Evolutionary conservation across 2,113 vertebrate species (phyloP).

Genomic region (Eolophus roseicapilla): DNA sequence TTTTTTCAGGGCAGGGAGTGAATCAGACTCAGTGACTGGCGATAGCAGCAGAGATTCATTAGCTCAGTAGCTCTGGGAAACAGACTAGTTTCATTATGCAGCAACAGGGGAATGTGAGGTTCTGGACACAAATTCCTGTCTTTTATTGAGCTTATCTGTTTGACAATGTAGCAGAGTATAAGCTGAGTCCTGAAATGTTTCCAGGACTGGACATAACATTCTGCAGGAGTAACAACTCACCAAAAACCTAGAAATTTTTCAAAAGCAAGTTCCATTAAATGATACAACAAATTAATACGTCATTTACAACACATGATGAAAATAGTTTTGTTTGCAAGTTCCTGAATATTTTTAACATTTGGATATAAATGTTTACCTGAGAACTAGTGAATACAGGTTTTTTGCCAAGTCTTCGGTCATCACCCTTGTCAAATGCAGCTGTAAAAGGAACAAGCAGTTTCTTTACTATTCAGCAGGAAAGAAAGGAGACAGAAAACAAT

Average conservation of each 20-base stretch:
- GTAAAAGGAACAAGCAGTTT: constrained; percentile 55
- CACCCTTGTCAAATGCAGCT: constrained; percentile 94
- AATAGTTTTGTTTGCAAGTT: background rate
- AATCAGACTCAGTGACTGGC: background rate
- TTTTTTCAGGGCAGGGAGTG: background rate
- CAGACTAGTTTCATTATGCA: constrained; percentile 28
- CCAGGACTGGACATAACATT: background rate
- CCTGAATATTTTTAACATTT: background rate
- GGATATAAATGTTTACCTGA: constrained; percentile 80
- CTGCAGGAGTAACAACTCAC: background rate
- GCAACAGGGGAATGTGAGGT: constrained; percentile 1
- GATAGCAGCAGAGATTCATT: constrained; percentile 1
- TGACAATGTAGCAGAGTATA: background rate
- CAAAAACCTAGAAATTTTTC: background rate
- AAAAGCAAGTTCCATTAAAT: background rate
- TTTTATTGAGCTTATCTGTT: constrained; percentile 37
- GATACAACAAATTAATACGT: background rate
- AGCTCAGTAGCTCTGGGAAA: constrained; percentile 22
- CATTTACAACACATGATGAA: background rate
- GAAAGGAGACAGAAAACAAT: background rate
- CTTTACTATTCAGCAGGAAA: constrained; percentile 10
- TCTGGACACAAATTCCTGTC: constrained; percentile 39
- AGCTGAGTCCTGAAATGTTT: background rate
- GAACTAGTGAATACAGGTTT: constrained; percentile 91
- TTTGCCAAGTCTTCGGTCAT: constrained; percentile 88